Percentiles rank a stretch among this genome's conserved stretches.
Conservation (phyloP, 2,888 invertebrate species). For the Galerucella nymphaeae region DNA sequence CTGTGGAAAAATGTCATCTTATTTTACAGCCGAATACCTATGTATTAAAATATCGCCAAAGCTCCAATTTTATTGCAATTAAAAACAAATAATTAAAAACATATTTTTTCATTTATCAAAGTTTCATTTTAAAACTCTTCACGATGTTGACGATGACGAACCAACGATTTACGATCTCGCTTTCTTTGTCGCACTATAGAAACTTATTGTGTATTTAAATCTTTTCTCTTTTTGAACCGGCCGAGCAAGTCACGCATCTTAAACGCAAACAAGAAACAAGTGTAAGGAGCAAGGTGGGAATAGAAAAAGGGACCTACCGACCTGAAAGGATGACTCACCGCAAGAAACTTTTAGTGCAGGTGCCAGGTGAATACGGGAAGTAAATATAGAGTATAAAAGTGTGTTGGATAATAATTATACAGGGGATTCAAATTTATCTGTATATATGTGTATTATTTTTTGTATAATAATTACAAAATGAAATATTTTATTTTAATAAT, state of each 20-base stretch:
- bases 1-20: too few relatives aligned
- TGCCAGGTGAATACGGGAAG: constrained; percentile 33
- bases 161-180: background rate
- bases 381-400: constrained; percentile 28
- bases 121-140: background rate
- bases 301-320: constrained; percentile 14
- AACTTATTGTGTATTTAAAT: background rate
- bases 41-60: too few relatives aligned
- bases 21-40: too few relatives aligned
- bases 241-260: constrained; percentile 26
- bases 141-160: background rate
- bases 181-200: background rate
- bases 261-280: constrained; percentile 28
- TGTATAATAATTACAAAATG: background rate
- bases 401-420: background rate
- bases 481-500: too few relatives aligned
- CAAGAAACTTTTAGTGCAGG: constrained; percentile 37
- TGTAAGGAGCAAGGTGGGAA: constrained; percentile 38
- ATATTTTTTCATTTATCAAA: background rate
- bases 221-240: background rate
- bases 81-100: too few relatives aligned
- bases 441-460: background rate
- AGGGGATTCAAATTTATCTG: background rate
- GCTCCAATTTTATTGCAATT: too few relatives aligned
- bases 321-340: constrained; percentile 30